Conservation (phyloP, 2,113 vertebrate species). For the Columba livia region DNA sequence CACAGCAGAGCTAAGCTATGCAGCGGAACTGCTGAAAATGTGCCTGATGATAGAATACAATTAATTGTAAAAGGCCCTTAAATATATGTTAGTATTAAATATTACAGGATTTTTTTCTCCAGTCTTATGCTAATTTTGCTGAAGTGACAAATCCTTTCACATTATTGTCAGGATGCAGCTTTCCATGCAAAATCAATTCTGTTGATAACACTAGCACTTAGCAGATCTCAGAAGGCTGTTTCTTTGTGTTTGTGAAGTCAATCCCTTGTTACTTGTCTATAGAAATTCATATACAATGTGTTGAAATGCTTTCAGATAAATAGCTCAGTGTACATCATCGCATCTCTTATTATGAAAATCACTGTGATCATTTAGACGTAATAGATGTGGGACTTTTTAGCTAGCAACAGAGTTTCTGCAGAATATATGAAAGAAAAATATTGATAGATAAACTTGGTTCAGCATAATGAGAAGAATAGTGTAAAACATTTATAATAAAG, state of each 20-base stretch:
- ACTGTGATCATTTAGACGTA: background rate
- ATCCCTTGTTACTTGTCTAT: background rate
- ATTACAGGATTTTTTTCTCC: background rate
- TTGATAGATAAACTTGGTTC: background rate
- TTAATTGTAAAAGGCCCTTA: background rate
- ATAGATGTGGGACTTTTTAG: background rate
- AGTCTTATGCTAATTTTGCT: background rate
- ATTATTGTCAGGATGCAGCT: background rate
- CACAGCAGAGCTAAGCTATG: background rate
- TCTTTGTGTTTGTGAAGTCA: constrained; percentile 25
- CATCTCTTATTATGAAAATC: constrained; percentile 28
- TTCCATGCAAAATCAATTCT: constrained; percentile 45
- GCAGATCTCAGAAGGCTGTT: constrained; percentile 16
- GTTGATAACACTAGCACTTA: background rate
- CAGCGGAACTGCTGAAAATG: background rate
- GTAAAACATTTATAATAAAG: background rate
- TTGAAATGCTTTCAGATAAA: constrained; percentile 39
- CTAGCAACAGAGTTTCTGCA: background rate
- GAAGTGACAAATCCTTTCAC: constrained; percentile 7
- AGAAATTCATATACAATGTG: background rate
- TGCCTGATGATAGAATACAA: background rate
- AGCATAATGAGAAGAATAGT: background rate
- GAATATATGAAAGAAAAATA: constrained; percentile 19
- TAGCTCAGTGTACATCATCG: background rate
- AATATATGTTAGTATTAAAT: background rate